Evolutionary conservation across 2,113 vertebrate species (phyloP), one percentile per base, ranked within the genome.

Genomic region (Pelusios castaneus): DNA sequence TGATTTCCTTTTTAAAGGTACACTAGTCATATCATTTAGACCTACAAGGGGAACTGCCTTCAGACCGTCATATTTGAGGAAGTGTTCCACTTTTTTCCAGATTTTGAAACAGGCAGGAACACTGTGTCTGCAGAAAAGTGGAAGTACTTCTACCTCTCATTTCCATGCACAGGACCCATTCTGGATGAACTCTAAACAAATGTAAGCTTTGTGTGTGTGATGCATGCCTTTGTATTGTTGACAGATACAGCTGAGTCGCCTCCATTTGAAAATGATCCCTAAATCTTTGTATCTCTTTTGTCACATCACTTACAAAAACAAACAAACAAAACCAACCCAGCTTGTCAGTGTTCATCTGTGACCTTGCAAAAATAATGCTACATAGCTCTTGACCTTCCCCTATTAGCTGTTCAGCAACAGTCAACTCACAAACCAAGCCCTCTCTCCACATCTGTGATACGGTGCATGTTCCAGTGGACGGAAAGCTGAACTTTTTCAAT

Each of bases 321-420:
- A 5, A 91, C 91, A 49, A 6, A 49, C 49, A 10, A 49, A 49
- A 51, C 13, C 13, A 52, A 52, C 51, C 51, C 1, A 0, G 43
- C 16, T 80, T 90, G 84, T 93, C 49, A 7, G 43, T 80, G 13
- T 83, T 95, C 94, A 75, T 85, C 89, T 52, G 83, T 85, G 38
- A 85, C 60, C 76, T 84, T 80, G 73, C 55, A 83, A 93, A 92
- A 94, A 89, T n/a, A 79, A 87, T 91, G 95, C 94, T 88, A 90
- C 19, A 77, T 85, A 80, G 76, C 92, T 90, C 95, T 92, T 96
- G 96, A 95, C 95, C 95, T 97, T 89, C 95, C 96, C 92, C 92
- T 91, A 93, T 87, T 80, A 93, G 94, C 91, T 95, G 90, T 70
- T 94, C 88, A 87, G 76, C 52, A 90, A 77, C 67, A 95, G 84